A percentile compares a stretch with the other conserved stretches of the same genome.
These are phyloP conservation scores for Tragelaphus strepsiceros DNA, from an alignment of 2,113 vertebrate genomes.

Conservation along the genomic window DNA sequence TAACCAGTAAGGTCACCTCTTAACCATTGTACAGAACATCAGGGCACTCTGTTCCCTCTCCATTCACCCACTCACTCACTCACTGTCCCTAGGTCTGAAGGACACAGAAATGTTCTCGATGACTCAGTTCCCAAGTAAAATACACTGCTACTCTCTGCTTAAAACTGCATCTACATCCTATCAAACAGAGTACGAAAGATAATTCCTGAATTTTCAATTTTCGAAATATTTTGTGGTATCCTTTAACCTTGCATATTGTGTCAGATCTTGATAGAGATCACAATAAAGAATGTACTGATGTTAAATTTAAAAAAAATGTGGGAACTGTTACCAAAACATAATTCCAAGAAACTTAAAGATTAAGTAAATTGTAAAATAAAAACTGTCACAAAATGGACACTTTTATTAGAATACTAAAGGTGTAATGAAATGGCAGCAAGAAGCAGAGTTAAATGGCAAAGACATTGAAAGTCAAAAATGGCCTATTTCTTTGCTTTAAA, in stretches of 20 bases:
- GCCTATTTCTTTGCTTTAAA: slow-evolving; percentile 22
- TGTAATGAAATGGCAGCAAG: slow-evolving; percentile 9
- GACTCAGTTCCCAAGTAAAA: neutral
- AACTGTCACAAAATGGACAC: neutral
- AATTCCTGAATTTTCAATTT: neutral
- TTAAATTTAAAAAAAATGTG: neutral
- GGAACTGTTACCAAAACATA: neutral
- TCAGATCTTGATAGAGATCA: neutral
- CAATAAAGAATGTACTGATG: neutral
- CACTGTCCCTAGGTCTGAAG: neutral
- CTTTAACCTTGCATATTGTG: neutral
- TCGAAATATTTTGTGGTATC: neutral
- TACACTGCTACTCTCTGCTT: neutral
- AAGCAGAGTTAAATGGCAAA: neutral
- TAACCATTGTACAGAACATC: neutral
- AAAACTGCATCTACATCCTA: neutral
- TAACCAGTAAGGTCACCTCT: neutral
- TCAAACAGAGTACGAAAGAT: neutral
- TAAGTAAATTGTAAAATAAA: neutral
- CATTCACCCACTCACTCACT: neutral
- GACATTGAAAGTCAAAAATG: neutral
- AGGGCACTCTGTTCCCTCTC: neutral
- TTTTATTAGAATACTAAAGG: slow-evolving; percentile 5
- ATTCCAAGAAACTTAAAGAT: neutral
- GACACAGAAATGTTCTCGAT: neutral